Base-by-base conservation (phyloP, 64 coral and sea anemone genomes). In the Pocillopora damicornis region DNA sequence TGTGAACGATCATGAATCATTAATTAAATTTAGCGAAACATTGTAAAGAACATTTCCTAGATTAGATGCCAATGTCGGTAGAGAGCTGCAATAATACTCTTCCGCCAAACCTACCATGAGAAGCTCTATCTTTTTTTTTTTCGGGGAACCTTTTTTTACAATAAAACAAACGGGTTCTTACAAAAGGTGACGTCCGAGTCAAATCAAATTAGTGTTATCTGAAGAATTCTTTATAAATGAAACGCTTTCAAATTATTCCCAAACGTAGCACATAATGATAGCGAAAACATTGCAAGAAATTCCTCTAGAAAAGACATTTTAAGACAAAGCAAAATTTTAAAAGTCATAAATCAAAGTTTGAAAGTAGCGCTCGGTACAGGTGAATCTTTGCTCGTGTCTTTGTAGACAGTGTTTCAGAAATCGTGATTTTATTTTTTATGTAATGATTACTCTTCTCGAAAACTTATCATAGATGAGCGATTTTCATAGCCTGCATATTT, bases 171-270 rank as follows among this genome's bases (percentile, higher is more conserved):
- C 60, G 60, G 37, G 42, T 18, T 20, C 45, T 68, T 16, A 15
- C 35, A 83, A 67, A 51, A 51, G 18, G 61, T 85, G 62, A 36
- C 35, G 65, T 73, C 18, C 61, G 38, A 71, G 81, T 72, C 81
- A 85, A 85, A 85, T 85, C 64, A 85, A 85, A 85, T 85, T 73
- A 85, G 81, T 72, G 81, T 85, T 85, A 85, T 58, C 64, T 85
- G 34, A 1, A 85, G 38, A 73, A 85, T 85, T 85, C 81, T 85
- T 85, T 72, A 73, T 85, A 85, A 85, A 85, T 85, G 37, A 73
- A 85, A 85, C 42, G 37, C 26, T 85, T 72, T 85, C 81, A 72
- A 37, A 58, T 85, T 72, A 73, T 57, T 59, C 68, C 37, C 64
- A 85, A 73, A 72, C 42, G 65, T 72, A 62, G 67, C 2, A 51